These are phyloP conservation scores for Etheostoma nigrum DNA, from an alignment of 2,797 vertebrate genomes.

Conservation along the genomic window DNA sequence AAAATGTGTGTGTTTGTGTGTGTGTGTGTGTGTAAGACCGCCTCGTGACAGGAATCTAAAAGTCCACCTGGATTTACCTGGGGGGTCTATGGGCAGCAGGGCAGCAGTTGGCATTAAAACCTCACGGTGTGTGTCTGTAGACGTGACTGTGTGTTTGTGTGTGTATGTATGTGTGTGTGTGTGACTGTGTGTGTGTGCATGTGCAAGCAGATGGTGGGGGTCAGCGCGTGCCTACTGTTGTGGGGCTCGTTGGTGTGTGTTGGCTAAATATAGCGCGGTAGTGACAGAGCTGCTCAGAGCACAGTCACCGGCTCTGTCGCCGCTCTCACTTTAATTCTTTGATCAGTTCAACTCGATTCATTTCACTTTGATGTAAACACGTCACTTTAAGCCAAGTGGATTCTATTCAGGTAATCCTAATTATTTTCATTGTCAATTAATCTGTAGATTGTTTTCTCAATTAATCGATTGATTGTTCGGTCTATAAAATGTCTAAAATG, in stretches of 20 bases:
- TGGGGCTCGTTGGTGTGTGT: conserved; percentile 67
- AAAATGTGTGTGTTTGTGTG: conserved; percentile 19
- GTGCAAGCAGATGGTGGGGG: conserved; percentile 75
- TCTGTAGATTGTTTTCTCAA: too few relatives aligned
- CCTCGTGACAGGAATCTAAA: conserved; percentile 25
- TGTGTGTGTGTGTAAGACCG: conserved; percentile 19
- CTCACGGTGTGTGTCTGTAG: conserved; percentile 41
- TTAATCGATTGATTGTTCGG: too few relatives aligned
- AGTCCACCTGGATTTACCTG: conserved; percentile 47
- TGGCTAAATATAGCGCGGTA: conserved; percentile 77
- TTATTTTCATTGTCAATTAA: too few relatives aligned
- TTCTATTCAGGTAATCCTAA: conserved; percentile 27
- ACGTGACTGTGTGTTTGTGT: conserved; percentile 10
- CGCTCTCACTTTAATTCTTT: conserved; percentile 37
- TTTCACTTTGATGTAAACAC: conserved; percentile 33
- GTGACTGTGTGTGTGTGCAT: background rate
- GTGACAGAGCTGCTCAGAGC: conserved; percentile 64
- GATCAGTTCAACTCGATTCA: conserved; percentile 51
- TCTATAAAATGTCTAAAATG: too few relatives aligned
- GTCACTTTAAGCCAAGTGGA: conserved; percentile 33
- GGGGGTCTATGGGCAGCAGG: conserved; percentile 42
- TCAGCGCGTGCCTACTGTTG: conserved; percentile 66
- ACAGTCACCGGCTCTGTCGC: conserved; percentile 41
- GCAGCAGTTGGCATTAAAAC: conserved; percentile 55
- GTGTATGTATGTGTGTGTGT: background rate